phyloP scores from a whole-genome alignment of 1,140 invertebrate genomes.

The Drosophila setifemur region DNA sequence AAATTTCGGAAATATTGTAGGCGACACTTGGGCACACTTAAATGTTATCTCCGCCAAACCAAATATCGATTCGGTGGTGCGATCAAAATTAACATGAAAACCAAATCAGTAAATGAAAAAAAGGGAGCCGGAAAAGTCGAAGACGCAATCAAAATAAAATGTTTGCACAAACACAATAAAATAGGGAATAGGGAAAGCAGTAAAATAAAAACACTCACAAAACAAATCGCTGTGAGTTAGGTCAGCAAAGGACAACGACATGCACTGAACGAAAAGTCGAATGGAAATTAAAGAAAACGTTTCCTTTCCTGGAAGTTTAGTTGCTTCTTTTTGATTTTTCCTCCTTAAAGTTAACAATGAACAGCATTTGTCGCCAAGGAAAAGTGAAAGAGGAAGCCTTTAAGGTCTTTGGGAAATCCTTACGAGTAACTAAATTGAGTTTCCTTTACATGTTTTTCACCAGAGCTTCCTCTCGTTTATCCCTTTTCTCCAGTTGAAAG shows the following conservation, averaged over 20 bases:
- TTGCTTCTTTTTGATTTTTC: too few species aligned
- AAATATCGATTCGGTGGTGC: conserved; percentile 54
- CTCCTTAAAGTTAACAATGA: too few species aligned
- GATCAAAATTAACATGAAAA: conserved; percentile 74
- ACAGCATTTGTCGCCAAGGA: too few species aligned
- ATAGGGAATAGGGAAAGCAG: not conserved
- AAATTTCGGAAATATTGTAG: conserved; percentile 64
- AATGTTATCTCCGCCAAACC: conserved; percentile 32
- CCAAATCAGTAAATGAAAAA: conserved; percentile 66
- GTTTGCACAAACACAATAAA: conserved; percentile 44
- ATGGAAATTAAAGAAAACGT: too few species aligned
- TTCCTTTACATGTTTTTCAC: conserved; percentile 3
- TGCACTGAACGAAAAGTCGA: conserved; percentile 4
- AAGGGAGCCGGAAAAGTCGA: not conserved
- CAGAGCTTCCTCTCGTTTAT: not conserved
- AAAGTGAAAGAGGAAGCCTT: not conserved
- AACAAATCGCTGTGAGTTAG: conserved; percentile 16
- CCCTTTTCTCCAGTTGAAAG: not conserved
- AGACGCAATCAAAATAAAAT: conserved; percentile 64
- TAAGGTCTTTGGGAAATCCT: not conserved
- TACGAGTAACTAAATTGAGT: conserved; percentile 13
- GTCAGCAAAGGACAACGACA: conserved; percentile 8
- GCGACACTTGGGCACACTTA: conserved; percentile 53
- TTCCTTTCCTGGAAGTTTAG: too few species aligned
- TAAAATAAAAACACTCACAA: conserved; percentile 3